These are phyloP conservation scores for Dicyrtomina minuta DNA, from an alignment of 2,888 invertebrate species.

Conservation along the genomic window DNA sequence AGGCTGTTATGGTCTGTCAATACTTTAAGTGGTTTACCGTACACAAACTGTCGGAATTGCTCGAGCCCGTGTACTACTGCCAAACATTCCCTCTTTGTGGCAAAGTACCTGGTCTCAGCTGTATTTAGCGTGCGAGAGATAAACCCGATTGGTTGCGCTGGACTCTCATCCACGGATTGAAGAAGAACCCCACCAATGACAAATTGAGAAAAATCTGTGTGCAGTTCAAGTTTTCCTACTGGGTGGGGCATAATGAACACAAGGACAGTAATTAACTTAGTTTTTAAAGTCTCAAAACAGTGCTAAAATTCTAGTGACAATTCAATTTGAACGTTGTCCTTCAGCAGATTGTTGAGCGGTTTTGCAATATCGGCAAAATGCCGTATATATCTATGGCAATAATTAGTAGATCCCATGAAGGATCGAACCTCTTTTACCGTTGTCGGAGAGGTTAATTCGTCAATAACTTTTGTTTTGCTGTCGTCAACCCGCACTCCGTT, in stretches of 20 bases:
- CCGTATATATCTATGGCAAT: constrained; percentile 39
- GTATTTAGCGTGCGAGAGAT: constrained; percentile 38
- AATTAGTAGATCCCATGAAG: constrained; percentile 32
- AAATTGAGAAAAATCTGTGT: too few relatives aligned
- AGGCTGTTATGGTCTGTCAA: constrained; percentile 59
- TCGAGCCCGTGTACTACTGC: constrained; percentile 55
- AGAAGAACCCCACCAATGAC: constrained; percentile 50
- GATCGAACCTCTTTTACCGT: constrained; percentile 16
- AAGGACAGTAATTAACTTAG: constrained; percentile 2
- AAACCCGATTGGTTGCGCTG: constrained; percentile 34
- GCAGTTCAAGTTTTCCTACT: too few relatives aligned
- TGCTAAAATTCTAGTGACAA: constrained; percentile 16
- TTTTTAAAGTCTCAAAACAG: neutral
- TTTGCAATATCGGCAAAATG: constrained; percentile 17
- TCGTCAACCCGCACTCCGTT: neutral
- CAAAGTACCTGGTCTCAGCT: constrained; percentile 56
- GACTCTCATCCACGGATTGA: constrained; percentile 40
- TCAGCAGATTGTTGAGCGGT: constrained; percentile 17
- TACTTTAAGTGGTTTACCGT: constrained; percentile 55
- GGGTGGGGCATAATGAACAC: neutral
- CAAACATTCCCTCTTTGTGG: constrained; percentile 57
- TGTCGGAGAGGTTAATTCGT: constrained; percentile 22
- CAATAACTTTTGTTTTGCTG: constrained; percentile 24
- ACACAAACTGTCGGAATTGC: constrained; percentile 57
- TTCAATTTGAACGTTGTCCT: constrained; percentile 2